Percentiles rank a stretch among this genome's conserved stretches.
These are phyloP conservation scores for Herminia tarsipennalis DNA, from an alignment of 2,888 invertebrate species.

Conservation along the genomic window DNA sequence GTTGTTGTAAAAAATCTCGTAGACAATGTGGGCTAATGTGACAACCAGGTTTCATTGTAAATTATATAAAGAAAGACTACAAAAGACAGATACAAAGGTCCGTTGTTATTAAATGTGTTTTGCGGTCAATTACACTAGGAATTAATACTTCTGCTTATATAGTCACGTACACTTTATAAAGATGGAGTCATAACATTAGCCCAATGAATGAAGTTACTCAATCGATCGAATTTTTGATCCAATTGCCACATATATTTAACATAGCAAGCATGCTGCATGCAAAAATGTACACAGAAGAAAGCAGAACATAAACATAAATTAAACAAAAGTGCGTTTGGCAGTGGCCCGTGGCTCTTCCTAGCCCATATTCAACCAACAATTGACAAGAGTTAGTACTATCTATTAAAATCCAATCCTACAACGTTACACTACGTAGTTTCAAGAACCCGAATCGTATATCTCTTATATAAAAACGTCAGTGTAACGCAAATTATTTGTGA, in stretches of 20 bases:
- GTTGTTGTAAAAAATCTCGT: too few relatives aligned
- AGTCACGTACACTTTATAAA: too few relatives aligned
- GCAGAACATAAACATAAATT: constrained; percentile 6
- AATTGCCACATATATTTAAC: neutral
- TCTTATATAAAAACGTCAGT: neutral
- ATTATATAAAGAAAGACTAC: too few relatives aligned
- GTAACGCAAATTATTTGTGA: neutral
- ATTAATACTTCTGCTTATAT: too few relatives aligned
- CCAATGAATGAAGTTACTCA: too few relatives aligned
- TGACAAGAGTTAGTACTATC: constrained; percentile 4
- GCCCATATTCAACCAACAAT: constrained; percentile 1
- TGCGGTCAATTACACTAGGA: too few relatives aligned
- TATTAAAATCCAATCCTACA: neutral
- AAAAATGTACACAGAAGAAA: constrained; percentile 8
- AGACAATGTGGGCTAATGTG: too few relatives aligned
- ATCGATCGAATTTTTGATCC: neutral
- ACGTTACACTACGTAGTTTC: neutral
- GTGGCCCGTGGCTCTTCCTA: constrained; percentile 13
- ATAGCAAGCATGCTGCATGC: constrained; percentile 19
- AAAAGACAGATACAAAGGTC: too few relatives aligned
- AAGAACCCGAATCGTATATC: neutral
- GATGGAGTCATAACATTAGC: too few relatives aligned
- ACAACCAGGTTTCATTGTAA: too few relatives aligned
- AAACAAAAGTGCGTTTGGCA: constrained; percentile 26
- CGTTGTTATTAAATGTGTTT: too few relatives aligned